Evolutionary conservation across 2,888 invertebrate genomes (phyloP), one percentile per base, ranked within the genome.

Genomic region (Eupithecia inturbata): DNA sequence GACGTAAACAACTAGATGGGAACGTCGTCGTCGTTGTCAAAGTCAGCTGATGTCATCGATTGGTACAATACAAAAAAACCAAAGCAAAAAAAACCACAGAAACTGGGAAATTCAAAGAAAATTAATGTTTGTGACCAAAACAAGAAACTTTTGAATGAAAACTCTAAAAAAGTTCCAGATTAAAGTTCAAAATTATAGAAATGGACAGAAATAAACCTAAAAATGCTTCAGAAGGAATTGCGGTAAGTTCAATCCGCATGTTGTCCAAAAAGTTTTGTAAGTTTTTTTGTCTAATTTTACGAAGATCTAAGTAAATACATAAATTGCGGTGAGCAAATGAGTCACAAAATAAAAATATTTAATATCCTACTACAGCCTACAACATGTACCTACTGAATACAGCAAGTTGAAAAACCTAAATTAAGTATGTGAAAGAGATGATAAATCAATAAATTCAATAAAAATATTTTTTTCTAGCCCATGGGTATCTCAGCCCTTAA

Each of bases 201-300:
- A 93, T 94, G 93, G 93, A 93, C 83, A 84, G 83, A 60, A 89
- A 85, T 75, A 88, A 92, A 83, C 88, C 85, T 28, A 92, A 93
- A 85, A 90, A 91, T 84, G 94, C 95, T 7, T 93, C 93, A 31
- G 95, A 95, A 86, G 95, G 94, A 60, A 92, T 94, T 73, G 95
- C 92, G 36, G 95, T 95, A 81, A 90, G 94, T 85, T 72, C 16
- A 60, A 60, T 16, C 28, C 22, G 31, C 31, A 19, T 62, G 28
- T 62, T 19, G 31, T 26, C 14, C 9, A 19, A 62, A 62, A 62
- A 16, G 16, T 57, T n/a, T 53, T 22, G 22, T 53, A 3, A 22
- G 53, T 53, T 57, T 22, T 53, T 53, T 22, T 10, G 7, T n/a
- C 3, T 6, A 22, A 10, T 53, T 22, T 7, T 57, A 22, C 0